Evolutionary conservation across 2,113 vertebrate genomes (phyloP), one percentile per base, ranked within the genome.

Genomic region (Lepisosteus oculatus): DNA sequence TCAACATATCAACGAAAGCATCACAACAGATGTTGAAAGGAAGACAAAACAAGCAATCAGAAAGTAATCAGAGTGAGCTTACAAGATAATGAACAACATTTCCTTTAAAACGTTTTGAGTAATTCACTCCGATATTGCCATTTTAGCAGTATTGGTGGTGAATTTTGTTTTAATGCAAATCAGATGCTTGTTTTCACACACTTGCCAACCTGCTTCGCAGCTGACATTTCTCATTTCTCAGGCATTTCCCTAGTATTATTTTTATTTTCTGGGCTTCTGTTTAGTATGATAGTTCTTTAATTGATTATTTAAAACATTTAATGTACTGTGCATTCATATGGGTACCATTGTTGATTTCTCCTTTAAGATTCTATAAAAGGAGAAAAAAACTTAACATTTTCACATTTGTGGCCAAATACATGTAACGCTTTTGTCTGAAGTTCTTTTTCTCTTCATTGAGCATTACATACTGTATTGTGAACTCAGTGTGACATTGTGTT

Each of bases 231-330:
- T 29, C 42, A 43, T 65, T 42, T 65, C 29, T 41, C n/a, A 65
- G 62, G 62, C 62, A 65, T 65, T 65, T 65, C 62, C 62, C 62
- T 65, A 41, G 17, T 59, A 11, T 59, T 59, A 8, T n/a, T n/a
- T 8, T 59, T 59, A 55, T 55, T 59, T 0, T 14, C 57, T 13
- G 5, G 12, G 5, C 14, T 3, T 4, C 2, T 51, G 9, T 51
- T 51, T 51, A 51, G 47, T 51, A 51, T 5, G 47, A 59, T 59
- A 59, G 57, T n/a, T 51, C 47, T 9, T 51, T 51, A 51, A 51
- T 51, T 5, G 47, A 5, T 51, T 51, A 51, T 51, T 51, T 51
- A 2, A 51, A 1, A 51, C 47, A 9, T 51, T 51, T 51, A 29
- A 29, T 29, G 29, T 7, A n/a, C 11, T 59, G n/a, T n/a, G n/a